Conservation (phyloP, 2,113 vertebrate genomes). For the Chascanopsetta lugubris region DNA sequence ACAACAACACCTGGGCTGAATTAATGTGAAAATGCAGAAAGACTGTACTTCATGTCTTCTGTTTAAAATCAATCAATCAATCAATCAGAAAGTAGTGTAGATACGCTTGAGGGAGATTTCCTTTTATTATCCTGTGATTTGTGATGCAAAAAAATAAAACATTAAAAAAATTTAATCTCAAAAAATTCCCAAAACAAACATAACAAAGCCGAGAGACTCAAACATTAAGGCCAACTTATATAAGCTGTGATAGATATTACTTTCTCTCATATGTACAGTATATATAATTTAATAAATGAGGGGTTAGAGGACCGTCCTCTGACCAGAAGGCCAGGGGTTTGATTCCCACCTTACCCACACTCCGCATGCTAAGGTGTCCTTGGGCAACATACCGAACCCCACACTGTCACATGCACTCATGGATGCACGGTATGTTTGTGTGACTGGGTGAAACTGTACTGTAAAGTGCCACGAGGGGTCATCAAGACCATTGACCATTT, state of each 20-base stretch:
- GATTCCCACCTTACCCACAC: no score
- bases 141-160: constrained; percentile 40
- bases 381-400: no score
- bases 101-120: constrained; percentile 12
- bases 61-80: background rate
- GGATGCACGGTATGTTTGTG: no score
- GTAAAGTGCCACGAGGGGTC: no score
- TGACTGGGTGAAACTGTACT: no score
- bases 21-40: background rate
- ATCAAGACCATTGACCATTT: no score
- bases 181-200: background rate
- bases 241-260: background rate
- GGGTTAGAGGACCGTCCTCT: no score
- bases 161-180: constrained; percentile 11
- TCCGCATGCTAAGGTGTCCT: no score
- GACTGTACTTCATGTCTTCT: no score
- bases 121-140: constrained; percentile 25
- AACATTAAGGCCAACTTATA: constrained; percentile 34
- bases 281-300: no score
- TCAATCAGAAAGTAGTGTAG: background rate
- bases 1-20: constrained; percentile 1
- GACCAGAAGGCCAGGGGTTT: no score
- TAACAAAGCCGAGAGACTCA: background rate
- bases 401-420: no score
- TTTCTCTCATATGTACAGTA: constrained; percentile 4